phyloP scores from a whole-genome alignment of 1,140 invertebrate genomes.

The Drosophila repletoides region DNA sequence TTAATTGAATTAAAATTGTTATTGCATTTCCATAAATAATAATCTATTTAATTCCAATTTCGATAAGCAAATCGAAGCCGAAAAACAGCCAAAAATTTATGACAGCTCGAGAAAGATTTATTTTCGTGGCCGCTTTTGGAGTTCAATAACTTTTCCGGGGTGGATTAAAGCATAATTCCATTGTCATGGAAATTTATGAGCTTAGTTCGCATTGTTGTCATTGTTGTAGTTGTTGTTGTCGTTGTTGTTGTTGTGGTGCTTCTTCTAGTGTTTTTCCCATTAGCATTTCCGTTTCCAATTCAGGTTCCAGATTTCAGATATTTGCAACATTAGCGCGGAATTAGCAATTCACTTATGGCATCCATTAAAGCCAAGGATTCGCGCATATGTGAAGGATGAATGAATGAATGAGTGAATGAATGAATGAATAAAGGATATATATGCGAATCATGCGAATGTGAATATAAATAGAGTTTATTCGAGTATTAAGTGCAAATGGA shows the following conservation, averaged over 20 bases:
- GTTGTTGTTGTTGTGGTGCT: background rate
- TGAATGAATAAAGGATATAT: too few relatives aligned
- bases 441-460: too few relatives aligned
- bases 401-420: too few relatives aligned
- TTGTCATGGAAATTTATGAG: constrained; percentile 53
- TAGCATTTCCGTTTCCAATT: too few relatives aligned
- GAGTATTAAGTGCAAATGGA: constrained; percentile 44
- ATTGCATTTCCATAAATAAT: constrained; percentile 45
- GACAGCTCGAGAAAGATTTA: constrained; percentile 45
- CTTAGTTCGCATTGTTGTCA: constrained; percentile 39
- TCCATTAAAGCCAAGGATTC: constrained; percentile 34
- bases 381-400: constrained; percentile 42
- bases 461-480: too few relatives aligned
- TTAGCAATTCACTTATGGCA: constrained; percentile 47
- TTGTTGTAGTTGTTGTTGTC: background rate
- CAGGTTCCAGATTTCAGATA: too few relatives aligned
- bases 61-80: constrained; percentile 27
- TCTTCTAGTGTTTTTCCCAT: background rate
- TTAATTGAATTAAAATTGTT: constrained; percentile 51
- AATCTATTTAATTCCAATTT: constrained; percentile 37
- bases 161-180: constrained; percentile 46
- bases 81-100: constrained; percentile 43
- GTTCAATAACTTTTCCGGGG: constrained; percentile 41
- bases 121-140: constrained; percentile 15
- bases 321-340: constrained; percentile 41